A percentile compares a stretch with the other conserved stretches of the same genome.
phyloP scores from a whole-genome alignment of 1,140 invertebrate species.

The Sminthurinus signatus region DNA sequence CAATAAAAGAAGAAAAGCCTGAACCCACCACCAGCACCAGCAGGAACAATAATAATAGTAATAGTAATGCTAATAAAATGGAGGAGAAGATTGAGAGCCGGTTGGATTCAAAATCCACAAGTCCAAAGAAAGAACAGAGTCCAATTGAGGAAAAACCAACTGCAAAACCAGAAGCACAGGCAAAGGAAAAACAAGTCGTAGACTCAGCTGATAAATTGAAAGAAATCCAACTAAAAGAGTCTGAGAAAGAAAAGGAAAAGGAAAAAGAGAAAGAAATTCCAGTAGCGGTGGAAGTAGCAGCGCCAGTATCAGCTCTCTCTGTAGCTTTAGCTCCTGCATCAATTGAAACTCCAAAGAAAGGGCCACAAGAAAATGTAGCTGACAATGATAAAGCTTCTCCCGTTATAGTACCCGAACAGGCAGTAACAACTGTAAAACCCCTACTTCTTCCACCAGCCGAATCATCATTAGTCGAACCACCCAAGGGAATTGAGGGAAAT shows the following conservation, averaged over 20 bases:
- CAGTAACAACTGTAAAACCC: too few species aligned
- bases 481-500: background rate
- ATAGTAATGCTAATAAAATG: too few species aligned
- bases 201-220: too few species aligned
- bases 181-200: constrained; percentile 7
- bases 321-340: background rate
- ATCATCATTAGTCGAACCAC: background rate
- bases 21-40: background rate
- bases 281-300: background rate
- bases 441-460: background rate
- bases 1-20: too few species aligned
- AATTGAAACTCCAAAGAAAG: too few species aligned
- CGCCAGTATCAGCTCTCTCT: background rate
- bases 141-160: background rate
- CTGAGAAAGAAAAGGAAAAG: background rate
- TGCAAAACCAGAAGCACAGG: constrained; percentile 11
- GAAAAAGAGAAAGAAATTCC: background rate
- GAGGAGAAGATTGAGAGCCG: background rate
- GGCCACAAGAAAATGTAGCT: too few species aligned
- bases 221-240: too few species aligned
- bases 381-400: too few species aligned
- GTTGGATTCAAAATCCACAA: background rate
- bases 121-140: constrained; percentile 8
- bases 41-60: constrained; percentile 13
- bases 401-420: too few species aligned